Evolutionary conservation across 2,888 invertebrate genomes (phyloP), one percentile per base, ranked within the genome.

Genomic region (Sminthurinus aureus): DNA sequence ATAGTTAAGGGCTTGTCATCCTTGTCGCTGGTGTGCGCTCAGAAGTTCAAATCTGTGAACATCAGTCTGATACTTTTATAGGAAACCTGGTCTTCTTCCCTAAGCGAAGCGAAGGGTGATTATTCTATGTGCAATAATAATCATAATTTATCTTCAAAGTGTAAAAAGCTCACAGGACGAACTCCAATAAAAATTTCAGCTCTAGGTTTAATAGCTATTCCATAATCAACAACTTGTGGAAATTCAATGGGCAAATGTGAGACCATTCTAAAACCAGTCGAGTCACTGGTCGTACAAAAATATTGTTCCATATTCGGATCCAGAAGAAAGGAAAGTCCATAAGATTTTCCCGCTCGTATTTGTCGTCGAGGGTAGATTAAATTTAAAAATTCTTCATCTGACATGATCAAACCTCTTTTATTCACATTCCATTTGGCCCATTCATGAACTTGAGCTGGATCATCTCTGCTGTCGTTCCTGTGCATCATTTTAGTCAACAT

Each of bases 261-360:
- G 15, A 58, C n/a, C 0, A 87, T 86, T 0, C 84, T 84, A 81
- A 87, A 87, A 0, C 86, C 87, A 76, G 82, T 81, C 18, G 85
- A 84, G 81, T 87, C 87, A 22, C 85, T 84, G 0, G 85, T 83
- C 24, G 87, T 85, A 64, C 87, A 87, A 73, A 84, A 87, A 74
- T 87, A 87, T 67, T 86, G 85, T 9, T 85, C 79, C n/a, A 85
- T 58, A 76, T 85, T 85, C 24, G 87, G 87, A 77, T 87, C 84
- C n/a, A 87, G 76, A 13, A 87, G 84, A 69, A 87, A 82, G 6
- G 86, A 86, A 3, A 87, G 71, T 9, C 87, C 87, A 2, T 81
- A 85, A 0, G 83, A 79, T 77, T 85, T 85, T 24, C 85, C 86
- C 52, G 85, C 80, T n/a, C 81, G 80, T 24, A 67, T 64, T 75